Evolutionary conservation across 2,113 vertebrate species (phyloP).

Genomic region (Ammospiza nelsoni): DNA sequence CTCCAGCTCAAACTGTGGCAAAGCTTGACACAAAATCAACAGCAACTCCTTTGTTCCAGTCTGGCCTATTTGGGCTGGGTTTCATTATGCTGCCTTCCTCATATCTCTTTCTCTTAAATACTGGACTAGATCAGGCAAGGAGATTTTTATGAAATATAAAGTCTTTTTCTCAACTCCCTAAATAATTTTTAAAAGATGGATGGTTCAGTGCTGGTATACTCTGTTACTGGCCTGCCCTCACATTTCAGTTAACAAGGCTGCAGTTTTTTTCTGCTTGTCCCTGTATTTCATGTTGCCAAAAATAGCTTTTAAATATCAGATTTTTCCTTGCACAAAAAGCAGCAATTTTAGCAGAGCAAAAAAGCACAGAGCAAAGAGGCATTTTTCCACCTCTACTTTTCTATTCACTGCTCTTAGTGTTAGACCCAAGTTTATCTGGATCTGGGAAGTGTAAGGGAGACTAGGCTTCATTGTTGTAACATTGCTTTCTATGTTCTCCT

Average conservation of each 20-base stretch:
- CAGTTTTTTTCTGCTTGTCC: background rate
- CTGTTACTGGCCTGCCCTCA: background rate
- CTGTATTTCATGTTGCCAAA: background rate
- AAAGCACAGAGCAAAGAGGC: background rate
- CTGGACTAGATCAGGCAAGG: slow-evolving; percentile 19
- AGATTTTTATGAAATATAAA: slow-evolving; percentile 42
- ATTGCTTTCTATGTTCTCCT: background rate
- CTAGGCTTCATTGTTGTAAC: background rate
- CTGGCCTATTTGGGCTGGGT: slow-evolving; percentile 45
- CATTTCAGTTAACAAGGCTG: background rate
- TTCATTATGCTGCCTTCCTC: slow-evolving; percentile 46
- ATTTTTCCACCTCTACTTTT: background rate
- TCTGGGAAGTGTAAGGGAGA: background rate
- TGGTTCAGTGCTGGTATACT: background rate
- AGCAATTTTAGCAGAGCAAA: background rate
- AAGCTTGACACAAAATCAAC: slow-evolving; percentile 35
- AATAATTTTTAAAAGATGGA: background rate
- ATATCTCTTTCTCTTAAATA: slow-evolving; percentile 32
- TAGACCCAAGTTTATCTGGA: background rate
- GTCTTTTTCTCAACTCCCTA: slow-evolving; percentile 21
- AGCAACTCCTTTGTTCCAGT: slow-evolving; percentile 46
- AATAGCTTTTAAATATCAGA: background rate
- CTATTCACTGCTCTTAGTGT: background rate
- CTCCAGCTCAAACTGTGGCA: slow-evolving; percentile 17
- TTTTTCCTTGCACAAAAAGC: background rate